Evolutionary conservation across 2,888 invertebrate species (phyloP), one percentile per base, ranked within the genome.

Genomic region (Leptinotarsa rubiginosa): DNA sequence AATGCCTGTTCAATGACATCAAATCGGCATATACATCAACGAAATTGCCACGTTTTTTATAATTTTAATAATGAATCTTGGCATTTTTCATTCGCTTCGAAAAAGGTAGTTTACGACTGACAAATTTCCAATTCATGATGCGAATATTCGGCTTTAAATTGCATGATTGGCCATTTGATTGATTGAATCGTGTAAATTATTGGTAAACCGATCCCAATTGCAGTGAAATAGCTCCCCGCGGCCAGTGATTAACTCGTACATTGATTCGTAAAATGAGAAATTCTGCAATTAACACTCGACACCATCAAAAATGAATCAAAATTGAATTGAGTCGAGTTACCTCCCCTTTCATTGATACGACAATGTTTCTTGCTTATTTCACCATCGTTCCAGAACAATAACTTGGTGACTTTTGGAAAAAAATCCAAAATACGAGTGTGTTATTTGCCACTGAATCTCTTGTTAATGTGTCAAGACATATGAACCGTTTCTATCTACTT

Each of bases 241-340:
- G 85, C 85, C 78, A 82, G 83, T 84, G 83, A 87, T 87, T 86
- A 86, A 85, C 84, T 81, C 78, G 84, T 80, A 86, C 86, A 84
- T 81, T 84, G 87, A 85, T 86, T 86, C 86, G 87, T 87, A 86
- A 87, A 87, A 87, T 87, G 85, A 85, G 85, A 83, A 86, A 85
- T 85, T 82, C 84, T 81, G 83, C 83, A 84, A 85, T 86, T 85
- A 85, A 83, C 84, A 81, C 80, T 78, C 73, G 78, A 78, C 71
- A 75, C 78, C 50, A 75, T 75, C 69, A 69, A 69, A 75, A 72
- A 75, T 72, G 54, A 70, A 64, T 67, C 22, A 66, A 47, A 54
- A 73, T 69, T 69, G 69, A 69, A 47, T 69, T 65, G 56, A 69
- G 69, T 65, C 62, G 41, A 41, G 62, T 31, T 16, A 62, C 41